Evolutionary conservation across 30 jellyfish, hydroid and myxozoan genomes (phyloP).

Genomic region (Aurelia aurita): DNA sequence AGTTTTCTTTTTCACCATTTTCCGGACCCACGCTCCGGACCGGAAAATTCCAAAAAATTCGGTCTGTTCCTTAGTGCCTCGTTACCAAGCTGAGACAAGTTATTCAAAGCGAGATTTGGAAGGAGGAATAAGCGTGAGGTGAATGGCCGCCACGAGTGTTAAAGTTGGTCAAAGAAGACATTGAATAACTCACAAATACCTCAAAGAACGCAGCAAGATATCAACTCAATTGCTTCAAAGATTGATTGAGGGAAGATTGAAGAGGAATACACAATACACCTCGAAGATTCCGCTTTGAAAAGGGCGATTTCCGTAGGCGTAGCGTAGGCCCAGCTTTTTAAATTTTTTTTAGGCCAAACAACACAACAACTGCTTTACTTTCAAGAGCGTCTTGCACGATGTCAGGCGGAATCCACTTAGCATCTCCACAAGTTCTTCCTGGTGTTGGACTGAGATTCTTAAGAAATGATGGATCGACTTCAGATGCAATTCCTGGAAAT

Average conservation of each 20-base stretch:
- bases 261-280: too few species aligned
- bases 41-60: too few species aligned
- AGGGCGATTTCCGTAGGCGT: too few species aligned
- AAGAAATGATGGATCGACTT: slow-evolving; percentile 70
- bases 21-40: too few species aligned
- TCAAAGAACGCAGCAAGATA: not conserved
- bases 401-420: slow-evolving; percentile 32
- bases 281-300: too few species aligned
- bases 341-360: not conserved
- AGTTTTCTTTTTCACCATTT: too few species aligned
- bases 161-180: not conserved
- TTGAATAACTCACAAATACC: not conserved
- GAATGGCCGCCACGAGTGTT: slow-evolving; percentile 44
- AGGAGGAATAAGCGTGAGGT: not conserved
- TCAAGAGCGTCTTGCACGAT: too few species aligned
- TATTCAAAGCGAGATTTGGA: too few species aligned
- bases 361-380: too few species aligned
- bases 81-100: too few species aligned
- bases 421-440: slow-evolving; percentile 42
- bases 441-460: slow-evolving; percentile 68
- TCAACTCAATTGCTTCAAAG: not conserved
- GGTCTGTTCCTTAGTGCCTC: too few species aligned
- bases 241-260: not conserved
- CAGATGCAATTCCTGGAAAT: slow-evolving; percentile 26
- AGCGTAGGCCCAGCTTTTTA: not conserved